Evolutionary conservation across 2,888 invertebrate species (phyloP), one percentile per base, ranked within the genome.

Genomic region (Napeogenes sylphis): DNA sequence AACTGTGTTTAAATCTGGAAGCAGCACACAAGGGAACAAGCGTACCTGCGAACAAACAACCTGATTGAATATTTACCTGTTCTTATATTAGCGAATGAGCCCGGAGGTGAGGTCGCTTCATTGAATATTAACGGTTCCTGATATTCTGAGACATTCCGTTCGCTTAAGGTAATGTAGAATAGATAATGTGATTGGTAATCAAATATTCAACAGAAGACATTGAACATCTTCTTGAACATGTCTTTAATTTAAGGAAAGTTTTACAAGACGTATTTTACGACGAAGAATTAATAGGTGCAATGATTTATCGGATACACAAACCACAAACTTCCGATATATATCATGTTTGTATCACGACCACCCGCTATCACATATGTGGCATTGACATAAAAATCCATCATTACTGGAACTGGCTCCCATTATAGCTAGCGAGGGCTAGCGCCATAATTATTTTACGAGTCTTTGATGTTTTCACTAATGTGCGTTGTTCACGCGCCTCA

Each of bases 61-160:
- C 47, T 57, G 62, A 62, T 65, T 65, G 61, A 65, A 65, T 62
- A 65, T 65, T 65, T 65, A 65, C 45, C 61, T 54, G 56, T 64
- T 61, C 64, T 64, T 64, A 64, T 64, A 64, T 64, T 56, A 61
- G 61, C 61, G 56, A 30, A 64, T 46, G 55, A 47, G 62, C 21
- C 47, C 56, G 47, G 64, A 51, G 51, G 51, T 35, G 57, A 51
- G 53, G 53, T 62, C 56, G 59, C 56, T 54, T 63, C 63, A 58
- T 58, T 58, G 60, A 67, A 61, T 67, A 67, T 62, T 67, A 46
- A 63, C 38, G 56, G 10, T 33, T 58, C 47, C 53, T 38, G 46
- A 51, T 56, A 61, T 53, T 46, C 56, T 47, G 32, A 54, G 60
- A 57, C 57, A 53, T 60, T 58, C 55, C 58, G 46, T n/a, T 65